Evolutionary conservation across 2,113 vertebrate species (phyloP).

Genomic region (Platichthys flesus): DNA sequence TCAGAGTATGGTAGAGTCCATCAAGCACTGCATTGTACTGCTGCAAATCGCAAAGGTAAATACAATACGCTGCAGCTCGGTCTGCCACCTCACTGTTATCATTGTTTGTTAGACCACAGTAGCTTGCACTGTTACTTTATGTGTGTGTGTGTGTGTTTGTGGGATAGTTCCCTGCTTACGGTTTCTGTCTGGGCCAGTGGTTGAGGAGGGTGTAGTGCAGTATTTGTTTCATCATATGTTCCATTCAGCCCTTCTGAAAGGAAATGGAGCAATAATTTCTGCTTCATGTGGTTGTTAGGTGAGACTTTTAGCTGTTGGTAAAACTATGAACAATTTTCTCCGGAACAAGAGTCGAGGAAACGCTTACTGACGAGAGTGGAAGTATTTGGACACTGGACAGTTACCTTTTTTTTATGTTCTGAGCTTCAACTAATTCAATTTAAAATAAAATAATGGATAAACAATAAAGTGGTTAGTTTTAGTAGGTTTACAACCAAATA

Average conservation of each 20-base stretch:
- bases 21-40: slow-evolving; percentile 99
- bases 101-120: slow-evolving; percentile 39
- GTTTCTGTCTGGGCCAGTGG: slow-evolving; percentile 49
- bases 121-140: slow-evolving; percentile 14
- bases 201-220: slow-evolving; percentile 61
- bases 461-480: too few relatives aligned
- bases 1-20: slow-evolving; percentile 99
- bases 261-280: slow-evolving; percentile 50
- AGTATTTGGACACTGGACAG: background rate
- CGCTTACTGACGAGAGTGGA: background rate
- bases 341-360: background rate
- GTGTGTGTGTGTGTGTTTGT: slow-evolving; percentile 20
- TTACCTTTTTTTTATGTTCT: background rate
- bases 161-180: slow-evolving; percentile 60
- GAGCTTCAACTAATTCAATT: background rate
- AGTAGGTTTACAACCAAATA: background rate
- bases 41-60: slow-evolving; percentile 99
- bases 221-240: slow-evolving; percentile 73
- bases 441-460: background rate
- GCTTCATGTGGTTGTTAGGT: slow-evolving; percentile 34
- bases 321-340: background rate
- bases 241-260: slow-evolving; percentile 39
- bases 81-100: slow-evolving; percentile 26
- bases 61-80: background rate
- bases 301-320: background rate